phyloP scores from a whole-genome alignment of 2,113 vertebrate species.

The Chaetodon trifascialis region DNA sequence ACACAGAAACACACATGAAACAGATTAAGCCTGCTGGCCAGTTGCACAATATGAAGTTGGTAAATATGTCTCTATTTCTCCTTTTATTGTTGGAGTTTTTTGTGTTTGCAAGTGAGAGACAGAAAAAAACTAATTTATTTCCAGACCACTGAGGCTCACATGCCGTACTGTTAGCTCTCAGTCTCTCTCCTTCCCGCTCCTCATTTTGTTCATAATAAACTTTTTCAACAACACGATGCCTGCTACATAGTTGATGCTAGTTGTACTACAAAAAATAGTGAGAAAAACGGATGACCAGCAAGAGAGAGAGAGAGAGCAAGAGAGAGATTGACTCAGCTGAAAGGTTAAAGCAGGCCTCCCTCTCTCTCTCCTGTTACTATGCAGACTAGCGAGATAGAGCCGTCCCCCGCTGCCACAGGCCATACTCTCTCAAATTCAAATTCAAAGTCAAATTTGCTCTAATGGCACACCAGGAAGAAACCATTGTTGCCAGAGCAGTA shows the following conservation, averaged over 20 bases:
- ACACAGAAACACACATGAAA: constrained; percentile 33
- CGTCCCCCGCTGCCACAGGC: constrained; percentile 67
- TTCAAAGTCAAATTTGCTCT: constrained; percentile 74
- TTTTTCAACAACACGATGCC: constrained; percentile 9
- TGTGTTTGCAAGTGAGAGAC: constrained; percentile 32
- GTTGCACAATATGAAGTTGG: constrained; percentile 41
- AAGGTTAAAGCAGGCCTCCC: constrained; percentile 74
- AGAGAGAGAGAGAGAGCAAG: constrained; percentile 28
- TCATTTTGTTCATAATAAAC: constrained; percentile 21
- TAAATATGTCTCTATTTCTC: constrained; percentile 51
- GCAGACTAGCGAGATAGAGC: constrained; percentile 73
- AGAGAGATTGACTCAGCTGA: constrained; percentile 71
- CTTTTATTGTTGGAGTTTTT: constrained; percentile 14
- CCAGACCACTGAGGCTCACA: constrained; percentile 55
- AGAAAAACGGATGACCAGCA: constrained; percentile 34
- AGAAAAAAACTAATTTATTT: constrained; percentile 38
- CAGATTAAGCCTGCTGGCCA: constrained; percentile 44
- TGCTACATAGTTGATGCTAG: constrained; percentile 13
- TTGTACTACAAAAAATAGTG: constrained; percentile 18
- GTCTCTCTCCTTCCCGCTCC: constrained; percentile 13
- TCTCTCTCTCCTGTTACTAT: constrained; percentile 80
- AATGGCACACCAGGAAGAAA: constrained; percentile 47
- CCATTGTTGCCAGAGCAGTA: constrained; percentile 42
- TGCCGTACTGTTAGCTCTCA: background rate
- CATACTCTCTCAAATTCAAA: constrained; percentile 58